These are phyloP conservation scores for Pelodytes ibericus DNA, from an alignment of 2,797 vertebrate species.

Conservation along the genomic window DNA sequence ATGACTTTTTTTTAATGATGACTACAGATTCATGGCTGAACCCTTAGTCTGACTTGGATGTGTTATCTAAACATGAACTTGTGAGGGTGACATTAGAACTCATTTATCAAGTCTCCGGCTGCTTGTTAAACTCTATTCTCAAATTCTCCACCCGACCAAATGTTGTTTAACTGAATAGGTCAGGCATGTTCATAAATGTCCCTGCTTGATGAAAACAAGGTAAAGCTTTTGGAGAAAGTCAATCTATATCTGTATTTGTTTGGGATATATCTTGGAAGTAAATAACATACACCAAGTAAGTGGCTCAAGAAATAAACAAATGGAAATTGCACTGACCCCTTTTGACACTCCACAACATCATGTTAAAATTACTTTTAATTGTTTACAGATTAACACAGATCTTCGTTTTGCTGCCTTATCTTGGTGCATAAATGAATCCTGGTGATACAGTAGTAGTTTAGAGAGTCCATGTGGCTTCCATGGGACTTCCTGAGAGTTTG, in stretches of 20 bases:
- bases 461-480: too few relatives aligned
- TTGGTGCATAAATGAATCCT: too few relatives aligned
- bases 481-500: too few relatives aligned
- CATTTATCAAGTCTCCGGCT: slow-evolving; percentile 62
- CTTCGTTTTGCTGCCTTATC: too few relatives aligned
- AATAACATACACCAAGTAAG: too few relatives aligned
- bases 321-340: background rate
- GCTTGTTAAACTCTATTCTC: slow-evolving; percentile 66
- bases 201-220: too few relatives aligned
- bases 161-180: slow-evolving; percentile 15
- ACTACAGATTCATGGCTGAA: too few relatives aligned
- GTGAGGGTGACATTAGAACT: slow-evolving; percentile 64
- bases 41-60: slow-evolving; percentile 67
- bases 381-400: background rate
- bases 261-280: too few relatives aligned
- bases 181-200: background rate
- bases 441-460: too few relatives aligned
- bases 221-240: too few relatives aligned
- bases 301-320: background rate
- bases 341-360: background rate
- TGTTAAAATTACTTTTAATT: background rate
- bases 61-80: slow-evolving; percentile 67
- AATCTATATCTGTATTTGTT: too few relatives aligned
- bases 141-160: slow-evolving; percentile 56
- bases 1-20: too few relatives aligned